A percentile compares a stretch with the other conserved stretches of the same genome.
These are phyloP conservation scores for Eupithecia centaureata DNA, from an alignment of 2,888 invertebrate species.

Conservation along the genomic window DNA sequence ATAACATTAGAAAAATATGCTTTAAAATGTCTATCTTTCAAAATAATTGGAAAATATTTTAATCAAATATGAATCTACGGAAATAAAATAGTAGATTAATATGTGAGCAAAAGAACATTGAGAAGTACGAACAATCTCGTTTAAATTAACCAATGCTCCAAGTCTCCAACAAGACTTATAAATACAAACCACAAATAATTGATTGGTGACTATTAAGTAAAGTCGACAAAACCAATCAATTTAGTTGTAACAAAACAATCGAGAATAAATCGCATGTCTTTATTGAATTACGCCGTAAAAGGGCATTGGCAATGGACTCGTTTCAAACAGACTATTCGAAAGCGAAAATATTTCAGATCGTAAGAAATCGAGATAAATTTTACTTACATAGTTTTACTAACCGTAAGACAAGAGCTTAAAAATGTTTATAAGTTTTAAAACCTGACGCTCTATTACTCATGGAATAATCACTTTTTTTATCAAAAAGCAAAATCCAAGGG, in stretches of 20 bases:
- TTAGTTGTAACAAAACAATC: slow-evolving; percentile 8
- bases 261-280: slow-evolving; percentile 38
- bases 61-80: too few species aligned
- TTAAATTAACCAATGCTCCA: not conserved
- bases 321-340: slow-evolving; percentile 60
- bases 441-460: not conserved
- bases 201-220: slow-evolving; percentile 2
- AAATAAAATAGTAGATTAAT: not conserved
- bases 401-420: not conserved
- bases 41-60: not conserved
- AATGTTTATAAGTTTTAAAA: not conserved
- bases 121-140: not conserved
- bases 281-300: slow-evolving; percentile 50
- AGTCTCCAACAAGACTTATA: too few species aligned
- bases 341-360: slow-evolving; percentile 68
- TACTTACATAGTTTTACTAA: not conserved
- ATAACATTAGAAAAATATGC: not conserved
- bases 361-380: slow-evolving; percentile 55
- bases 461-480: too few species aligned
- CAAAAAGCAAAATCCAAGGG: not conserved
- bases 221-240: slow-evolving; percentile 16
- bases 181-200: not conserved
- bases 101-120: not conserved
- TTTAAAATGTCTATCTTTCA: not conserved
- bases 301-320: slow-evolving; percentile 67